Conservation (phyloP, 1,140 invertebrate species). For the Gryllus bimaculatus region DNA sequence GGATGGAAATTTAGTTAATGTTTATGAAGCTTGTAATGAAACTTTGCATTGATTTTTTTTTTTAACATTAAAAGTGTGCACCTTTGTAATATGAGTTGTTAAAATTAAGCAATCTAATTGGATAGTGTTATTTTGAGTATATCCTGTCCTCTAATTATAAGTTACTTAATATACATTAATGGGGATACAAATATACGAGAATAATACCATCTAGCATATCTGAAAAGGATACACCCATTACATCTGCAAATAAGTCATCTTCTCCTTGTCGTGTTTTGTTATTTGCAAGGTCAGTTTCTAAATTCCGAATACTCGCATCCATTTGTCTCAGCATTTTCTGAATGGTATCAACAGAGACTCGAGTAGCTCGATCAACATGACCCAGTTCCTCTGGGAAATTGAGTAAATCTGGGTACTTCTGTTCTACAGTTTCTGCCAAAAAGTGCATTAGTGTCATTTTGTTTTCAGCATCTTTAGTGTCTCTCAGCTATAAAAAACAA, state of each 20-base stretch:
- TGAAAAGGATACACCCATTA: constrained; percentile 64
- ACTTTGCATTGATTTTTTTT: too few relatives aligned
- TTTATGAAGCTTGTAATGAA: too few relatives aligned
- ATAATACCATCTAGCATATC: too few relatives aligned
- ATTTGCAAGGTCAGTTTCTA: constrained; percentile 82
- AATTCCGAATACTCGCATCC: constrained; percentile 72
- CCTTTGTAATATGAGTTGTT: too few relatives aligned
- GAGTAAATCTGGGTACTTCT: constrained; percentile 75
- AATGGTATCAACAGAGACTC: constrained; percentile 77
- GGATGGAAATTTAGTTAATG: too few relatives aligned
- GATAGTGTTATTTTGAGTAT: too few relatives aligned
- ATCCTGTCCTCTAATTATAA: too few relatives aligned
- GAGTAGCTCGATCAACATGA: constrained; percentile 64
- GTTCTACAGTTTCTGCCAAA: constrained; percentile 78
- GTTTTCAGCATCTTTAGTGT: constrained; percentile 90
- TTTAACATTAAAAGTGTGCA: too few relatives aligned
- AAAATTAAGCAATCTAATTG: too few relatives aligned
- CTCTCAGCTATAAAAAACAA: constrained; percentile 56
- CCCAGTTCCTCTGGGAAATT: constrained; percentile 79
- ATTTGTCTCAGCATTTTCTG: constrained; percentile 78
- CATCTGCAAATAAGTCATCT: constrained; percentile 71
- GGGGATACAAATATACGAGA: too few relatives aligned
- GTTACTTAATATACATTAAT: too few relatives aligned
- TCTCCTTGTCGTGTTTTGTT: constrained; percentile 62
- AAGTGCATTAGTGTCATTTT: constrained; percentile 89